Percentiles rank a stretch among this genome's conserved stretches.
phyloP scores from a whole-genome alignment of 30 jellyfish, hydroid and myxozoan genomes.

The Pelagia noctiluca region DNA sequence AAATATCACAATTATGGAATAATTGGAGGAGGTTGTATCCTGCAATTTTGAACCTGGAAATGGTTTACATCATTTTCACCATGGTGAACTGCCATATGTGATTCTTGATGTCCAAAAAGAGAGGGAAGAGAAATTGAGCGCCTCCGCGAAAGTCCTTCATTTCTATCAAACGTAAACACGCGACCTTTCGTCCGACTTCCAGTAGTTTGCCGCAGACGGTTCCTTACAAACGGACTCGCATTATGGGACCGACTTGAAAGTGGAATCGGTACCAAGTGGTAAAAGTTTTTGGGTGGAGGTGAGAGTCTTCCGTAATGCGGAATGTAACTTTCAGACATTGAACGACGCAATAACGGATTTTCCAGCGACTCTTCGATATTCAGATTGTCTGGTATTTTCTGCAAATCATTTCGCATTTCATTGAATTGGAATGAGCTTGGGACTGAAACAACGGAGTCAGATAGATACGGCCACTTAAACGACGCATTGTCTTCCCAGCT shows the following conservation, averaged over 20 bases:
- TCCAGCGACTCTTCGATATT: not conserved
- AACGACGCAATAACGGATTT: constrained; percentile 33
- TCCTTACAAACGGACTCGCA: constrained; percentile 20
- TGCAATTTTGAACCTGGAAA: no score
- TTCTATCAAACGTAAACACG: not conserved
- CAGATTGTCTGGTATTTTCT: not conserved
- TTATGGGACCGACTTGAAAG: constrained; percentile 12
- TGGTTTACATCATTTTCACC: no score
- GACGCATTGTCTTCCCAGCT: constrained; percentile 63
- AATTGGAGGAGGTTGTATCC: no score
- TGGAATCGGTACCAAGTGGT: constrained; percentile 81
- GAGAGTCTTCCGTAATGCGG: constrained; percentile 62
- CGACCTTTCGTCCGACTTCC: not conserved
- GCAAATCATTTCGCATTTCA: not conserved
- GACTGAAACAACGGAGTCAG: constrained; percentile 71
- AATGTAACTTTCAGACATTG: constrained; percentile 60
- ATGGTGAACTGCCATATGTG: no score
- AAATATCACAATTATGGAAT: no score
- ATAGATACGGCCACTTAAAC: constrained; percentile 49
- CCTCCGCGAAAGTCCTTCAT: not conserved
- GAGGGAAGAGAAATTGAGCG: not conserved
- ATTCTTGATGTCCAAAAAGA: no score
- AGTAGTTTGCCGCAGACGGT: not conserved
- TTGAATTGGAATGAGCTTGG: constrained; percentile 70
- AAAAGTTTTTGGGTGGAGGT: constrained; percentile 89